Conservation (phyloP, 1,140 invertebrate genomes). For the roundworm (Caenorhabditis elegans) region DNA sequence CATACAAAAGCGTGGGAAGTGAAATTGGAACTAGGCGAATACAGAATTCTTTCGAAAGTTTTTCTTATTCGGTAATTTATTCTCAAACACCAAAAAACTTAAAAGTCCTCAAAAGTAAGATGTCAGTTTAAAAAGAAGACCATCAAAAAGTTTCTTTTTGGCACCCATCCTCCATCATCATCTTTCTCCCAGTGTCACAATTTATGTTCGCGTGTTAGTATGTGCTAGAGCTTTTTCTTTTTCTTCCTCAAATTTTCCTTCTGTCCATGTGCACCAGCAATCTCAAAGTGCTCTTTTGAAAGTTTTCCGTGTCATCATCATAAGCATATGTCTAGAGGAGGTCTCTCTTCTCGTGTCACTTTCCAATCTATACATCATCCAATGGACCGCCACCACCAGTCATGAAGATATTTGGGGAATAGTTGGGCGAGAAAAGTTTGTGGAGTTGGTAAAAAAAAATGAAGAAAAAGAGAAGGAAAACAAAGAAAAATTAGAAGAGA, state of each 20-base stretch:
- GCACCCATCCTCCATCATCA: background rate
- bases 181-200: background rate
- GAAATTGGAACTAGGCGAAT: too few species aligned
- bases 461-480: background rate
- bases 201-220: slow-evolving; percentile 18
- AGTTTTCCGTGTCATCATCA: background rate
- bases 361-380: slow-evolving; percentile 16
- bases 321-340: background rate
- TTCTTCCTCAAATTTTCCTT: background rate
- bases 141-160: background rate
- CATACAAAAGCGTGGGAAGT: too few species aligned
- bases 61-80: too few species aligned
- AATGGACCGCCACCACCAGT: background rate
- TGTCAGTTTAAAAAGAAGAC: background rate
- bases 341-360: background rate
- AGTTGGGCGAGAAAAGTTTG: background rate
- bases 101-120: too few species aligned
- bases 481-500: background rate
- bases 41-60: too few species aligned
- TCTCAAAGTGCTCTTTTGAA: background rate
- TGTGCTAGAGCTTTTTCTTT: background rate
- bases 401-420: background rate
- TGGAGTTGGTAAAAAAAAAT: background rate
- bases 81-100: too few species aligned
- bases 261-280: background rate